Evolutionary conservation across 30 jellyfish, hydroid and myxozoan species (phyloP).

Genomic region (Pseudorhiza aurosa): DNA sequence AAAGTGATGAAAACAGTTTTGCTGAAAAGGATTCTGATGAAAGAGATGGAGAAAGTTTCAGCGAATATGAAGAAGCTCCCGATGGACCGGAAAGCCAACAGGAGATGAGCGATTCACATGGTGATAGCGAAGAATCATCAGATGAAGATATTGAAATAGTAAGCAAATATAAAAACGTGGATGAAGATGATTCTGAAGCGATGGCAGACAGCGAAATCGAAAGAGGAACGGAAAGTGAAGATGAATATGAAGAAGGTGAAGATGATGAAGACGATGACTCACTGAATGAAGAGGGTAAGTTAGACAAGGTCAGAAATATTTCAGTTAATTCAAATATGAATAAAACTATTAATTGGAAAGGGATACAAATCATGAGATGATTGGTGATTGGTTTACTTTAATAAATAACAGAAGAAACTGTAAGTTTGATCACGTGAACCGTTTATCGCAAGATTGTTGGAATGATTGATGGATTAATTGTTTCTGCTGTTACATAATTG

Average conservation of each 20-base stretch:
- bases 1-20: background rate
- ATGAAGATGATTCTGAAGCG: constrained; percentile 12
- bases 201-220: constrained; percentile 1
- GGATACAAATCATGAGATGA: no score
- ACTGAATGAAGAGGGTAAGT: background rate
- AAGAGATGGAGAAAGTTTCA: background rate
- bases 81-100: background rate
- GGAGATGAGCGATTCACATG: background rate
- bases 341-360: no score
- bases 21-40: background rate
- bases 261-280: background rate
- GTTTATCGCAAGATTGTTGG: no score
- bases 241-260: background rate
- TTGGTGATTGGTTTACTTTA: no score
- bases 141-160: background rate
- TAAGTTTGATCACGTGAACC: no score
- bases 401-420: no score
- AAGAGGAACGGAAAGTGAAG: background rate
- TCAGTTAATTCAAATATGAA: background rate
- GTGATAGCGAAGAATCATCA: background rate
- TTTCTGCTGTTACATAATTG: no score
- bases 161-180: background rate
- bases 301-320: background rate
- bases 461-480: no score
- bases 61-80: background rate